Percentiles rank a stretch among this genome's conserved stretches.
phyloP scores from a whole-genome alignment of 2,797 vertebrate species.

The Orestias chungarensis region DNA sequence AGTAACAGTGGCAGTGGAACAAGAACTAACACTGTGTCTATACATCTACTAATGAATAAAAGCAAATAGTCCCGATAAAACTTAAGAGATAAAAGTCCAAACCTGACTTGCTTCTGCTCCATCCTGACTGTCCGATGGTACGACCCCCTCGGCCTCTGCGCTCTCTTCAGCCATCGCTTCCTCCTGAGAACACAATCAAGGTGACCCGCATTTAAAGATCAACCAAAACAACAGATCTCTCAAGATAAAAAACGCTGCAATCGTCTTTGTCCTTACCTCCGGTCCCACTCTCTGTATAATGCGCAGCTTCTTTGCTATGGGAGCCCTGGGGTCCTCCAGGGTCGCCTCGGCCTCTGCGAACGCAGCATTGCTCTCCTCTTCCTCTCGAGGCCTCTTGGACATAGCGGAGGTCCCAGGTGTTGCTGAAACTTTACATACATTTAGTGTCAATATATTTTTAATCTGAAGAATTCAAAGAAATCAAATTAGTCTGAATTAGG shows the following conservation, averaged over 20 bases:
- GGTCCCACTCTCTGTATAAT: slow-evolving; percentile 89
- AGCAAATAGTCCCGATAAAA: no score
- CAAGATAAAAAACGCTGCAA: not conserved
- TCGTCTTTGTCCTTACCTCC: slow-evolving; percentile 79
- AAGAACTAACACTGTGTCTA: not conserved
- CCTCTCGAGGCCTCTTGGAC: slow-evolving; percentile 93
- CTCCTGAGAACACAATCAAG: slow-evolving; percentile 78
- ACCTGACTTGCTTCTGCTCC: slow-evolving; percentile 88
- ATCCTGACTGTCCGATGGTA: slow-evolving; percentile 88
- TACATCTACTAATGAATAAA: no score
- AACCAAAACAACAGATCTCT: not conserved
- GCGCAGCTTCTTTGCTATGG: slow-evolving; percentile 90
- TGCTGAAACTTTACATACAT: slow-evolving; percentile 83
- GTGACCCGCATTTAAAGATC: not conserved
- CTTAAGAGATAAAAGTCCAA: no score
- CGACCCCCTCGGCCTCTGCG: slow-evolving; percentile 87
- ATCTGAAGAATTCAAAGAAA: not conserved
- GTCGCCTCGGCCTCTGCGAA: slow-evolving; percentile 83
- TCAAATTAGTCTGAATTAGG: not conserved
- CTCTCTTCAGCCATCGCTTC: slow-evolving; percentile 90
- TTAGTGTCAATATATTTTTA: not conserved
- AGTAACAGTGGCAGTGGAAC: not conserved
- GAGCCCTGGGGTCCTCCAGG: slow-evolving; percentile 88
- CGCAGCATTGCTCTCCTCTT: slow-evolving; percentile 84
- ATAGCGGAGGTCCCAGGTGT: slow-evolving; percentile 87